Conservation (phyloP, 2,797 vertebrate genomes). For the Streptopelia turtur region DNA sequence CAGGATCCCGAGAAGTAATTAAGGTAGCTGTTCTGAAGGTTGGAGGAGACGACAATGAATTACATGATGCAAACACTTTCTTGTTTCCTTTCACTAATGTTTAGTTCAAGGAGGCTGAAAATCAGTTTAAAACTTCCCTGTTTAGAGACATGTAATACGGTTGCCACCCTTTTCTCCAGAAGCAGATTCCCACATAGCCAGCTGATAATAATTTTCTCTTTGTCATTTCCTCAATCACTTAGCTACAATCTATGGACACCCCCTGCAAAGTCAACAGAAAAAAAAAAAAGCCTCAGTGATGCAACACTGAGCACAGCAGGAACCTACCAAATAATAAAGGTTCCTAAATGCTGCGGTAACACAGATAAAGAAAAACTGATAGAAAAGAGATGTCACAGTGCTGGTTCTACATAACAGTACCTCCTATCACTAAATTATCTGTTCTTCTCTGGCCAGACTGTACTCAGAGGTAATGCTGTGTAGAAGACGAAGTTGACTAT, state of each 20-base stretch:
- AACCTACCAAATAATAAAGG: background rate
- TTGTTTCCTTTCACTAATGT: background rate
- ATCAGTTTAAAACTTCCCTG: background rate
- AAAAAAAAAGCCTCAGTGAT: background rate
- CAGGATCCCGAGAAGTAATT: background rate
- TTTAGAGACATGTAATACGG: background rate
- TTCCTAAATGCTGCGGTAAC: background rate
- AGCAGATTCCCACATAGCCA: background rate
- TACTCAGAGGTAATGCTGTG: accelerated
- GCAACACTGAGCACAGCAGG: background rate
- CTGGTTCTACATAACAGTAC: background rate
- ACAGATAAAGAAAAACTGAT: background rate
- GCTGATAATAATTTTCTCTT: background rate
- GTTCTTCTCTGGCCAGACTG: background rate
- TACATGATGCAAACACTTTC: background rate
- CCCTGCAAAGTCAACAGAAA: background rate
- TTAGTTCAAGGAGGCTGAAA: background rate
- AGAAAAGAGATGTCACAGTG: background rate
- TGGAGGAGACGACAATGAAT: background rate
- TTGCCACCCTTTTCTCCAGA: background rate
- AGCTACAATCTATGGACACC: background rate
- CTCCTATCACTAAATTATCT: background rate
- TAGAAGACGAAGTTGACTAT: background rate
- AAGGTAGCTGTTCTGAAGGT: background rate
- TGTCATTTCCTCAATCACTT: background rate